Evolutionary conservation across 2,888 invertebrate genomes (phyloP), one percentile per base, ranked within the genome.

Genomic region (Oxytorus armatus): DNA sequence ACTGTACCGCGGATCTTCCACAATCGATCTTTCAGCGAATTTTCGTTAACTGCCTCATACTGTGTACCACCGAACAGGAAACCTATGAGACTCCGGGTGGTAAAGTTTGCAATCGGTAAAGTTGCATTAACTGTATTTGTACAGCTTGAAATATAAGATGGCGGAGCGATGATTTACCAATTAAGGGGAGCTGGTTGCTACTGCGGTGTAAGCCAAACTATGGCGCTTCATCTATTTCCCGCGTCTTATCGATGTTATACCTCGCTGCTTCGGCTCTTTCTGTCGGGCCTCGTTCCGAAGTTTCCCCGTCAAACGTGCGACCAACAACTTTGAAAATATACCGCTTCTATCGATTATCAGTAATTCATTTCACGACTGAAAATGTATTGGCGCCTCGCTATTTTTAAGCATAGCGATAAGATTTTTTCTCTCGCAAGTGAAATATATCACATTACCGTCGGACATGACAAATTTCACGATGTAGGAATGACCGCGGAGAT

Each of bases 121-220:
- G 51, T 77, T 68, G 29, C 10, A 49, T 59, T 39, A 33, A 14
- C 49, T 16, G 42, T 11, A 49, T 68, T 55, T 44, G n/a, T 68
- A 47, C 11, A 29, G 29, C 18, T 68, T 21, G 16, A 68, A 66
- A 61, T 29, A 44, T 14, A 53, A 59, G 36, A 33, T 8, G 23
- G 25, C n/a, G 42, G 57, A 65, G 11, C 49, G 75, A 77, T 65
- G 70, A 70, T 75, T 75, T 53, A 57, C 51, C 59, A 70, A 75
- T 78, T 72, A 75, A 81, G 53, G 16, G 53, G 53, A 63, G 51
- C 49, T 44, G 8, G 44, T 39, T 39, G 36, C 18, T 14, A 16
- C 14, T 18, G 53, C 44, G 14, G 29, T 11, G 11, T 10, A 11
- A 18, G 25, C 23, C 42, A 42, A n/a, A 57, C 25, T 42, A 5